A percentile compares a stretch with the other conserved stretches of the same genome.
Conservation (phyloP, 1,140 invertebrate genomes). For the Acromyrmex charruanus region DNA sequence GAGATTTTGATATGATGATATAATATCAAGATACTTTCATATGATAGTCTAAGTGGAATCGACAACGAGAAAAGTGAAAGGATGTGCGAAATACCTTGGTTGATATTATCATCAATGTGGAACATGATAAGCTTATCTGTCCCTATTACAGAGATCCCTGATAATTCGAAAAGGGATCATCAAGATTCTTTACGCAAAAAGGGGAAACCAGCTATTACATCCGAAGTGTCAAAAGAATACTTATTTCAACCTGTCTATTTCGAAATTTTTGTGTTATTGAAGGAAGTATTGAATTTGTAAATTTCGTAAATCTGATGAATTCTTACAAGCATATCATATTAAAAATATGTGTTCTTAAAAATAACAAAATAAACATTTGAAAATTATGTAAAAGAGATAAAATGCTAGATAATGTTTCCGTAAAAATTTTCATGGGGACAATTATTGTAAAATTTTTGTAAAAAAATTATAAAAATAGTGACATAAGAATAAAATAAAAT, state of each 20-base stretch:
- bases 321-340: background rate
- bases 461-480: background rate
- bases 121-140: slow-evolving; percentile 27
- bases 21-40: slow-evolving; percentile 26
- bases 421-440: background rate
- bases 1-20: background rate
- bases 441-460: background rate
- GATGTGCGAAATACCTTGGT: background rate
- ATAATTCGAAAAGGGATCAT: slow-evolving; percentile 32
- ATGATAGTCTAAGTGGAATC: background rate
- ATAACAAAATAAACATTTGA: background rate
- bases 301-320: background rate
- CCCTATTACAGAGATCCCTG: slow-evolving; percentile 12
- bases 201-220: slow-evolving; percentile 23
- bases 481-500: slow-evolving; percentile 1
- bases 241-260: background rate
- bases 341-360: background rate
- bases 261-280: slow-evolving; percentile 18
- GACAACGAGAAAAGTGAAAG: slow-evolving; percentile 38
- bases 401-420: background rate
- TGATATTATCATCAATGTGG: slow-evolving; percentile 15
- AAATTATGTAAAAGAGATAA: background rate
- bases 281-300: background rate
- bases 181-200: slow-evolving; percentile 19
- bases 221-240: background rate